Evolutionary conservation across 2,888 invertebrate species (phyloP).

Genomic region (Elysia crispata): DNA sequence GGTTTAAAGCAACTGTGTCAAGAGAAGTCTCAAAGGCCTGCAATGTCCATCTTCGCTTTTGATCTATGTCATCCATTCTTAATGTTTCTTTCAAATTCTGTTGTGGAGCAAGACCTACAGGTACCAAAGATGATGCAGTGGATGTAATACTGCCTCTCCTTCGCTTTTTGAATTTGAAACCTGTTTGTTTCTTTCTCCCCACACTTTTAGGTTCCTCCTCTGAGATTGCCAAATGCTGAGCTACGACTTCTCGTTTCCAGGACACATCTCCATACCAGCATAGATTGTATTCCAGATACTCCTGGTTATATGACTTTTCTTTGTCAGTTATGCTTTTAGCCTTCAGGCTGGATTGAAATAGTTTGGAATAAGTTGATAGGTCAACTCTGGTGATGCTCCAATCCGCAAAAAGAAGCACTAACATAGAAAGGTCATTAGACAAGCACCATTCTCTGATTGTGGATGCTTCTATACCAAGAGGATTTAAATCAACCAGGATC

Average conservation of each 20-base stretch:
- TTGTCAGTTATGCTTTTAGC: not conserved
- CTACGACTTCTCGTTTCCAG: constrained; percentile 35
- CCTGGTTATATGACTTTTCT: constrained; percentile 21
- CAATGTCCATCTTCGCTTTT: constrained; percentile 27
- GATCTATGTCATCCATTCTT: constrained; percentile 7
- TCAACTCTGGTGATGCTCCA: constrained; percentile 43
- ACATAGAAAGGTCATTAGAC: constrained; percentile 46
- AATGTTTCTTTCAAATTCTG: too few species aligned
- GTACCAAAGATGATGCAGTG: not conserved
- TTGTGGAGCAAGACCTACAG: not conserved
- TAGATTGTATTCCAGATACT: constrained; percentile 32
- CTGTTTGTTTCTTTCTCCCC: not conserved
- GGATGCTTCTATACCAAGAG: constrained; percentile 23
- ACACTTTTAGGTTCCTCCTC: too few species aligned
- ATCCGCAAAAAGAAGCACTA: constrained; percentile 45
- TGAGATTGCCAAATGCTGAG: too few species aligned
- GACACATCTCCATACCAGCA: constrained; percentile 36
- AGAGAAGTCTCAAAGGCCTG: constrained; percentile 30
- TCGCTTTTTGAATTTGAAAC: not conserved
- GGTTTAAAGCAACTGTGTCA: constrained; percentile 24
- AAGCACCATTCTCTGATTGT: constrained; percentile 45
- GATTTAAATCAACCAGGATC: constrained; percentile 49
- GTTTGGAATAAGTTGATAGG: constrained; percentile 41
- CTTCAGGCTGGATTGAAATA: not conserved
- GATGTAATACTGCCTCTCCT: not conserved